Evolutionary conservation across 2,888 invertebrate genomes (phyloP).

Genomic region (Platyscelio sp.): DNA sequence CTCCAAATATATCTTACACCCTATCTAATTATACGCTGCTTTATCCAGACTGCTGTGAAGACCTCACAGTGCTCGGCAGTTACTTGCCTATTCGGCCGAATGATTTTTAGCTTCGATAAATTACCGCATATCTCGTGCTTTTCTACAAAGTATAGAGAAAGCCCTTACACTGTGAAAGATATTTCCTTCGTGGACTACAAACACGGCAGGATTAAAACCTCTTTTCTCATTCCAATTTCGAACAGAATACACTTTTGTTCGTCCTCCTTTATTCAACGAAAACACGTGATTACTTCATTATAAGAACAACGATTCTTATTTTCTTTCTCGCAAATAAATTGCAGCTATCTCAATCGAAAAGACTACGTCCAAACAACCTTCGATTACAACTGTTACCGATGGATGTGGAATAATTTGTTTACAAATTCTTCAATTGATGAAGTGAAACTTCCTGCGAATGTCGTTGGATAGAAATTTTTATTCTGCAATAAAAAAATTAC

Average conservation of each 20-base stretch:
- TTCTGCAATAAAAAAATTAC: too few species aligned
- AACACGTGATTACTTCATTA: slow-evolving; percentile 46
- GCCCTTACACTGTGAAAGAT: slow-evolving; percentile 41
- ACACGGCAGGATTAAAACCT: slow-evolving; percentile 57
- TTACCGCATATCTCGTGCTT: slow-evolving; percentile 65
- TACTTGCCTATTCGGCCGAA: slow-evolving; percentile 79
- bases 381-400: too few species aligned
- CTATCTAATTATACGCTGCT: slow-evolving; percentile 85
- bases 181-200: slow-evolving; percentile 39
- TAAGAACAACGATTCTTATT: slow-evolving; percentile 4
- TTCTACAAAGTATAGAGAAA: slow-evolving; percentile 51
- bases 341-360: background rate
- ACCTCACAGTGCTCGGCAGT: slow-evolving; percentile 79
- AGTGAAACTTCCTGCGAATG: too few species aligned
- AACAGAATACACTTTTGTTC: slow-evolving; percentile 11
- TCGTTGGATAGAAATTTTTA: too few species aligned
- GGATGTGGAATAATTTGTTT: too few species aligned
- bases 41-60: slow-evolving; percentile 83
- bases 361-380: too few species aligned
- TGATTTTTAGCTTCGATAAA: slow-evolving; percentile 79
- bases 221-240: slow-evolving; percentile 36
- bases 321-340: slow-evolving; percentile 17
- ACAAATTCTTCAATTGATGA: too few species aligned
- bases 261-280: slow-evolving; percentile 12
- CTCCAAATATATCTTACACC: slow-evolving; percentile 85